Evolutionary conservation across 2,113 vertebrate genomes (phyloP).

Genomic region (Phylloscopus trochilus): DNA sequence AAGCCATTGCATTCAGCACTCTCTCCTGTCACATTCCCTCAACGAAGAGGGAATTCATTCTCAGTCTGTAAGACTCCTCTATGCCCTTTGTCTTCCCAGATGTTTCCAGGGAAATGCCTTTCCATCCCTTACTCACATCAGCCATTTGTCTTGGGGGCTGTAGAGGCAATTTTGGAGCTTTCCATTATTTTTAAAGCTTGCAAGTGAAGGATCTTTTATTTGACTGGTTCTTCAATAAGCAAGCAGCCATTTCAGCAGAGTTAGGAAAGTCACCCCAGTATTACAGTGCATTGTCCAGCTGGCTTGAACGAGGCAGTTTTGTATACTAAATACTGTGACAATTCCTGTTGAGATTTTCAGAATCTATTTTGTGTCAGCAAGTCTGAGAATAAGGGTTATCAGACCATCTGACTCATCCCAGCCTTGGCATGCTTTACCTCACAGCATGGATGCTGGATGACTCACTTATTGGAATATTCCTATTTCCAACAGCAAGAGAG

Average conservation of each 20-base stretch:
- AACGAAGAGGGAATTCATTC: neutral
- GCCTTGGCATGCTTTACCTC: neutral
- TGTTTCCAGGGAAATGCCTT: neutral
- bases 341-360: conserved; percentile 6
- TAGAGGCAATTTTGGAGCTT: neutral
- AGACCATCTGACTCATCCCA: conserved; percentile 44
- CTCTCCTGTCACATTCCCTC: neutral
- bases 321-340: neutral
- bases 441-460: conserved; percentile 44
- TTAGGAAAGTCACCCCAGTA: neutral
- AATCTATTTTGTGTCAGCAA: conserved; percentile 32
- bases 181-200: neutral
- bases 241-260: neutral
- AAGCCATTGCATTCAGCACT: neutral
- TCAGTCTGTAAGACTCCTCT: neutral
- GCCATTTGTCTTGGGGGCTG: neutral
- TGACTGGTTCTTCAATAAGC: neutral
- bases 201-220: neutral
- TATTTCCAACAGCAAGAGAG: conserved; percentile 1
- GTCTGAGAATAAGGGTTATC: conserved; percentile 25
- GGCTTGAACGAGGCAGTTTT: neutral
- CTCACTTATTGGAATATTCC: conserved; percentile 26
- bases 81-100: neutral
- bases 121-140: neutral
- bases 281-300: neutral